Base-by-base conservation (phyloP, 2,113 vertebrate genomes). In the Phainopepla nitens region DNA sequence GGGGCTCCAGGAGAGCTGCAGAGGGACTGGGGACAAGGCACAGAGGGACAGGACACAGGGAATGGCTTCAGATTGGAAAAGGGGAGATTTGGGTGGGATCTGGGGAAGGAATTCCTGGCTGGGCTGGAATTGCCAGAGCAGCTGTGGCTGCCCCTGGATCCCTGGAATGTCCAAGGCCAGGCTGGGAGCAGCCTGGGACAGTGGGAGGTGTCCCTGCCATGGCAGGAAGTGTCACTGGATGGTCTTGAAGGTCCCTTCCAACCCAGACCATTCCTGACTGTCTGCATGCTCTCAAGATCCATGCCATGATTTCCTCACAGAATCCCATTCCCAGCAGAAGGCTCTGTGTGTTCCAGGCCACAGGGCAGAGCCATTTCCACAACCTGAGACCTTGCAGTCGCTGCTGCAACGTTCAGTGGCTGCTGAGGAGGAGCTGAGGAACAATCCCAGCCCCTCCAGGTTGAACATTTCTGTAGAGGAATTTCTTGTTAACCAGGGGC, bases 241-340 rank as follows among this genome's bases (percentile, higher is more conserved):
- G 39, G 7, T 0, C n/a, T 29, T 1, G 0, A 9, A 54, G 1
- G 5, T 41, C 11, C 36, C 15, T 41, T 31, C 54, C 87, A 2
- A 25, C 41, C n/a, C 62, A 47, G 47, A 2, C 15, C 31, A 28
- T 4, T 7, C 41, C 25, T 9, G 47, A 25, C 3, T n/a, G 3
- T 7, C 9, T 54, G 25, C 23, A 27, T 3, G 6, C 15, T 11
- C 41, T 16, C 36, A 54, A 23, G 18, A 41, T 3, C 4, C 3
- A 11, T 15, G 2, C 66, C 27, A 13, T 1, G 18, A 61, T 23
- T 70, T 23, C 12, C n/a, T 23, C 45, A 3, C 0, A 2, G 51
- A n/a, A 31, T 29, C 39, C 62, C 71, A 29, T 24, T 58, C 21
- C 27, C 11, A 42, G 65, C 73, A 84, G 53, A 49, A 76, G 9